Base-by-base conservation (phyloP, 1,140 invertebrate genomes). In the Diachasmimorpha longicaudata region DNA sequence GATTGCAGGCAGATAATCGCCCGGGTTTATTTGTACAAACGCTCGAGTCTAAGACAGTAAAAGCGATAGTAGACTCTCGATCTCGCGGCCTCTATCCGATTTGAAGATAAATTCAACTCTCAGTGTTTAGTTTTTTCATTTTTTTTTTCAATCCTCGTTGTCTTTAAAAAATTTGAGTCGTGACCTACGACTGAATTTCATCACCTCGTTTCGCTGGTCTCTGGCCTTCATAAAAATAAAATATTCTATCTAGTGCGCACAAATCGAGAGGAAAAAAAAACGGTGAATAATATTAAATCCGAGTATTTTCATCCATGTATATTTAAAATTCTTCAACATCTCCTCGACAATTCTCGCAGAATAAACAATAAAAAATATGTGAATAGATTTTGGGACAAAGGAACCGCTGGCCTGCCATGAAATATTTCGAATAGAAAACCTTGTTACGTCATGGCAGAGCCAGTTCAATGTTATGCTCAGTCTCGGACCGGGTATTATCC, bases 401-500 rank as follows among this genome's bases (percentile, higher is more conserved):
- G 14, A 23, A 25, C 21, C 58, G 19, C 58, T 25, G 31, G 6
- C 21, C 52, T 25, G 5, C 19, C 19, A 25, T 4, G 58, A 25
- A 25, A 16, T 52, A 52, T 42, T 52, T 52, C n/a, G 48, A 19
- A 52, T 52, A 2, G 19, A 52, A 52, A 52, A 52, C 0, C 21
- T 36, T 42, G 44, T 55, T 19, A 46, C 39, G 46, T 44, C 68
- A 66, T 42, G 11, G 21, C 23, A 19, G 19, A 31, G 70, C 37
- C 13, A 39, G 68, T 39, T 69, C 68, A 67, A 63, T 48, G 46
- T 63, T 31, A 63, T 63, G 67, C 58, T 36, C 36, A 58, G 44
- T 55, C 68, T 74, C 68, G 81, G 84, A 83, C 81, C 84, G n/a
- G 82, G 82, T 80, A 81, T 83, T 81, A 84, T 82, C 77, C 80